Base-by-base conservation (phyloP, 2,797 vertebrate species). In the Petrocephalus sullivani region DNA sequence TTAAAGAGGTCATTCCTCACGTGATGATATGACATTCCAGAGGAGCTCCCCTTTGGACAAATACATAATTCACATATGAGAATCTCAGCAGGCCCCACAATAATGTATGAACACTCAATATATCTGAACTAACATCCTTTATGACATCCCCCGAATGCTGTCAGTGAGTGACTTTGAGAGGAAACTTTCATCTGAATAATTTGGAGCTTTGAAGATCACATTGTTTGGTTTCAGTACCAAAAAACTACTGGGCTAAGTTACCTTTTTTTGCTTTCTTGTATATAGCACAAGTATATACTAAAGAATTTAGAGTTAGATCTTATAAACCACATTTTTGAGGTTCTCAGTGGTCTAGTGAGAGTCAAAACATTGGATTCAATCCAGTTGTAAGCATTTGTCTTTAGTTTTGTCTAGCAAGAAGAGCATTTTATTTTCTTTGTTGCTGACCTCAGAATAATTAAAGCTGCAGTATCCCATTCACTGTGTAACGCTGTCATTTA, bases 211-310 rank as follows among this genome's bases (percentile, higher is more conserved):
- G 60, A 46, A 83, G 37, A 67, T 87, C 88, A 87, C 49, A 78
- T 46, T 87, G 71, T 87, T 82, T 89, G 56, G 78, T 71, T 87
- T 82, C 83, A 57, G 53, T 86, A 83, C 37, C 6, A 61, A 64
- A 71, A 54, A 60, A 71, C 64, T 71, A 37, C 33, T 14, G 33
- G 64, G 28, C 33, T 33, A 71, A 37, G 12, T 37, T 37, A 5
- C 86, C 58, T 41, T 83, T n/a, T n/a, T 81, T 82, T 83, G 87
- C 81, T 61, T 83, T 23, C 75, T 86, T 37, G 28, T 46, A 37
- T 82, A 57, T 60, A 41, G 67, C 90, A 64, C 87, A 89, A 88
- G 90, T 87, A 71, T 53, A 89, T 41, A 51, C 9, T 0, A 7
- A 82, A 51, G 7, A 21, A 23, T 46, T 23, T 14, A 51, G 19